phyloP scores from a whole-genome alignment of 1,140 invertebrate species.

The Sipha flava region DNA sequence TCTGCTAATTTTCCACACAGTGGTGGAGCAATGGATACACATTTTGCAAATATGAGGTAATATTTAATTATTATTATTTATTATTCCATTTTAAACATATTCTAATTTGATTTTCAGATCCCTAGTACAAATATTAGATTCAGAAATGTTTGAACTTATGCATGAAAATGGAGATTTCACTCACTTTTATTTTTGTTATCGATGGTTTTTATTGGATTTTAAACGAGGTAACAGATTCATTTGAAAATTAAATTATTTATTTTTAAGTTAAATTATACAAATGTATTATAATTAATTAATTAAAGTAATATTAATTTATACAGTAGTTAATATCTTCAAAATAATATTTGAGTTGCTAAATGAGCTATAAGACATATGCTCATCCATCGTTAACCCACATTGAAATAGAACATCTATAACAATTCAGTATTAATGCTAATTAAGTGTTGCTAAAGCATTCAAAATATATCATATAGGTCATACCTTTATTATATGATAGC shows the following conservation, averaged over 20 bases:
- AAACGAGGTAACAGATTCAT: slow-evolving; percentile 53
- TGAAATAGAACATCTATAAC: too few relatives aligned
- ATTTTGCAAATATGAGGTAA: slow-evolving; percentile 92
- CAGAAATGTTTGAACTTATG: slow-evolving; percentile 88
- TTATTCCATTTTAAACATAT: background rate
- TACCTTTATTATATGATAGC: too few relatives aligned
- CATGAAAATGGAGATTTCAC: slow-evolving; percentile 91
- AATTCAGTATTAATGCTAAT: too few relatives aligned
- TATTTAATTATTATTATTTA: slow-evolving; percentile 40
- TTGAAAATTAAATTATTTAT: background rate
- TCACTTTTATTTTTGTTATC: slow-evolving; percentile 95
- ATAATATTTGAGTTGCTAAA: too few relatives aligned
- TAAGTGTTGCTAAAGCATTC: too few relatives aligned
- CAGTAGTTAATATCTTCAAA: too few relatives aligned
- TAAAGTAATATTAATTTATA: too few relatives aligned
- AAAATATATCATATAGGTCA: too few relatives aligned
- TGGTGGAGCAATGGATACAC: slow-evolving; percentile 85
- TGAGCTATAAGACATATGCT: too few relatives aligned
- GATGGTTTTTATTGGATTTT: slow-evolving; percentile 78
- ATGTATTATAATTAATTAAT: too few relatives aligned
- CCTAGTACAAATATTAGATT: slow-evolving; percentile 78
- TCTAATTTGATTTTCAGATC: slow-evolving; percentile 47
- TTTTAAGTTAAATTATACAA: too few relatives aligned
- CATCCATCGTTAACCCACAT: too few relatives aligned
- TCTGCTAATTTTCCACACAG: slow-evolving; percentile 79